Evolutionary conservation across 1,140 invertebrate species (phyloP).

Genomic region (Carposina sasakii): DNA sequence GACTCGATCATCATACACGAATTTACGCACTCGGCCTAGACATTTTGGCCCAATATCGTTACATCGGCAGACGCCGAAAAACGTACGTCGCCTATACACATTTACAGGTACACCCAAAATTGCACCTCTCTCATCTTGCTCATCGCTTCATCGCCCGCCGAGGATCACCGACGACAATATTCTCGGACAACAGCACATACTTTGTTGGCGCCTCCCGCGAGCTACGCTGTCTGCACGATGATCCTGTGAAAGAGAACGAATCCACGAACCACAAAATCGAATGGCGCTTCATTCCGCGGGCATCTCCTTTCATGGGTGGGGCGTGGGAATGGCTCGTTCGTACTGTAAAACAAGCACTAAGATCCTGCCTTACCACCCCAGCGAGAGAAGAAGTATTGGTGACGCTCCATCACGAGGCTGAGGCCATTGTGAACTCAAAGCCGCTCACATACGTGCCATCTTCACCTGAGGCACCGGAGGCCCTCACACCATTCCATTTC

Average conservation of each 20-base stretch:
- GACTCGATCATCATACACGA: conserved; percentile 10
- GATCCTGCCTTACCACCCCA: too few relatives aligned
- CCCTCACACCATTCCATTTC: too few relatives aligned
- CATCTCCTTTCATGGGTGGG: conserved; percentile 37
- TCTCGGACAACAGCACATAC: conserved; percentile 41
- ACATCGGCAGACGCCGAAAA: conserved; percentile 21
- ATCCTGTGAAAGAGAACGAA: not conserved
- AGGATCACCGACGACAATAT: conserved; percentile 28
- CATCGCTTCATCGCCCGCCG: conserved; percentile 49
- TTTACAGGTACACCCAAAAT: too few relatives aligned
- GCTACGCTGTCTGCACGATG: not conserved
- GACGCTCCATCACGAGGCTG: too few relatives aligned
- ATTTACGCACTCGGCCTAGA: conserved; percentile 26
- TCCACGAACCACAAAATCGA: too few relatives aligned
- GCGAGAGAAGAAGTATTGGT: too few relatives aligned
- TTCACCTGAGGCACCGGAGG: too few relatives aligned
- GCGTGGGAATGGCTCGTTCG: conserved; percentile 36
- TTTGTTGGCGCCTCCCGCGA: too few relatives aligned
- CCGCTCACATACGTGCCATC: too few relatives aligned
- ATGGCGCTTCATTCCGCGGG: conserved; percentile 37
- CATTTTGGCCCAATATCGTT: conserved; percentile 27
- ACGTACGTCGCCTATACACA: conserved; percentile 30
- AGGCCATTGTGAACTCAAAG: too few relatives aligned
- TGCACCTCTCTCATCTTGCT: conserved; percentile 45
- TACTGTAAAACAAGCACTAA: conserved; percentile 23